Evolutionary conservation across 1,140 invertebrate species (phyloP), one percentile per base, ranked within the genome.

Genomic region (Cecropterus lyciades): DNA sequence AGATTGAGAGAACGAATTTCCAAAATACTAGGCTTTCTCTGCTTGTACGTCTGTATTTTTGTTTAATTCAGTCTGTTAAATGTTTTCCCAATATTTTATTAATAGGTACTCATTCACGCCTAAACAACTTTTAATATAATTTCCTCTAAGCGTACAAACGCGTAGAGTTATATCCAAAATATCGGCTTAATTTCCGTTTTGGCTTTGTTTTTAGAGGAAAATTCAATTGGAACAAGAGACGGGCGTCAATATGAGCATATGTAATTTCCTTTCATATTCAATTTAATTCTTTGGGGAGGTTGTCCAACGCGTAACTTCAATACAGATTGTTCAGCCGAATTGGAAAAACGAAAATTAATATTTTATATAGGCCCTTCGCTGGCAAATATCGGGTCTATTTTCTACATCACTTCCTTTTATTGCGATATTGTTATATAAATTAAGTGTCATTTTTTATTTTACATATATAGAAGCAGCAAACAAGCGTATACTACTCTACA

Each of bases 251-350:
- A 79, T 77, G 78, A 74, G 71, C 77, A 77, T 79, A 74, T 78
- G 78, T 87, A 84, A 90, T 88, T 90, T 90, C 85, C 87, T 86
- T 76, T 82, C 69, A 80, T 80, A 82, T 83, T 83, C 69, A 84
- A 84, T 87, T 84, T 79, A 79, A 85, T 81, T 82, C 77, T 83
- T 79, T 74, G 70, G 77, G 72, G 70, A 77, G 77, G 73, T 73
- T 70, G 73, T 49, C 16, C 71, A 73, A 80, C 73, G 20, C 42
- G 67, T 69, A 60, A 72, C 66, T 77, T 72, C 73, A 52, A 59
- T 70, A 72, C 75, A 72, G 65, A 70, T 75, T 76, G 69, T 79
- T 80, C 69, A 63, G 46, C 45, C 62, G 60, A 71, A 69, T 59
- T 60, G 60, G 68, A 71, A 72, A 77, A 73, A 72, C 46, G 70